A percentile compares a stretch with the other conserved stretches of the same genome.
Conservation (phyloP, 2,797 vertebrate species). For the Sardinella longiceps region DNA sequence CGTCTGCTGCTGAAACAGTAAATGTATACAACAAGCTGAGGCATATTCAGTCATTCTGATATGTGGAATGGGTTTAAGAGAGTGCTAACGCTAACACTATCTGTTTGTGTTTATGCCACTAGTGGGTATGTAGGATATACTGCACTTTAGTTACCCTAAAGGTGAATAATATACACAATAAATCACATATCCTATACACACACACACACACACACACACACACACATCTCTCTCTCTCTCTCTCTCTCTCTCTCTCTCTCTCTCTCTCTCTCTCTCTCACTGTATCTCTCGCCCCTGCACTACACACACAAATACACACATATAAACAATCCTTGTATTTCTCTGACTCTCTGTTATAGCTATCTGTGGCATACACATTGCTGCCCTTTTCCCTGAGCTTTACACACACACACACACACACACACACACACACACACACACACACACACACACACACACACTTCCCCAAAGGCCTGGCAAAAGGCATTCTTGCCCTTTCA, state of each 20-base stretch:
- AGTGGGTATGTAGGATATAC: neutral
- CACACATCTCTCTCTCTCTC: neutral
- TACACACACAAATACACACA: neutral
- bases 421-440: conserved; percentile 8
- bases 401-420: neutral
- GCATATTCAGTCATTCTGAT: too few species aligned
- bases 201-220: conserved; percentile 7
- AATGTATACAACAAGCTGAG: too few species aligned
- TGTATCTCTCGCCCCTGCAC: neutral
- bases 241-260: neutral
- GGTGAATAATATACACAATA: too few species aligned
- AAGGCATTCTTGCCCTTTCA: neutral
- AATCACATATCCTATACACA: too few species aligned
- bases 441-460: neutral
- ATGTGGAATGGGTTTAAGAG: neutral
- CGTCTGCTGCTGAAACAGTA: too few species aligned
- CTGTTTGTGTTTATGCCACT: neutral
- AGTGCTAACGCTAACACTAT: neutral
- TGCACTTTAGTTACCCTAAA: neutral
- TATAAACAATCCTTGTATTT: neutral
- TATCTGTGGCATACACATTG: neutral
- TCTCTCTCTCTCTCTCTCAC: neutral
- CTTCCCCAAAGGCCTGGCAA: neutral
- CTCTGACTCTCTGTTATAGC: neutral
- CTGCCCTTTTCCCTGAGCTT: neutral